A percentile compares a stretch with the other conserved stretches of the same genome.
Evolutionary conservation across 1,140 invertebrate species (phyloP).

Genomic region (Cydia pomonella): DNA sequence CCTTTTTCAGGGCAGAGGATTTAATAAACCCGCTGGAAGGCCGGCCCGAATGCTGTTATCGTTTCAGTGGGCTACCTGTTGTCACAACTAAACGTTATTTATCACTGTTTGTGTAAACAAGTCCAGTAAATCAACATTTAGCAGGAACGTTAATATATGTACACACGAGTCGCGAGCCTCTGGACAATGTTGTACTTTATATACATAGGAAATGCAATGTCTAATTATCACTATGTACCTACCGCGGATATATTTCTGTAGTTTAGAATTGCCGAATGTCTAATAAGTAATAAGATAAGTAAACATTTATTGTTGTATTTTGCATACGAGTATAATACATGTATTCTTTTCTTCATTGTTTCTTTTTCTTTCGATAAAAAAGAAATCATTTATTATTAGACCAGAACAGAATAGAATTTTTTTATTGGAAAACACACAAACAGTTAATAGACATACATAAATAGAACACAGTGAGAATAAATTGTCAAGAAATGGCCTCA

Average conservation of each 20-base stretch:
- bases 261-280: too few relatives aligned
- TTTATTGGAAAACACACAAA: too few relatives aligned
- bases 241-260: not conserved
- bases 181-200: constrained; percentile 1
- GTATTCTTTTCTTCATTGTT: too few relatives aligned
- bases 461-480: too few relatives aligned
- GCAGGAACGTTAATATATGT: not conserved
- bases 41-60: constrained; percentile 5
- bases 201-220: not conserved
- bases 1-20: constrained; percentile 2
- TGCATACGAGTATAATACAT: too few relatives aligned
- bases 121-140: constrained; percentile 27
- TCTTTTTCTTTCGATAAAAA: too few relatives aligned
- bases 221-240: not conserved
- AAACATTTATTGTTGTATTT: too few relatives aligned
- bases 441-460: too few relatives aligned
- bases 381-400: too few relatives aligned
- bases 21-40: constrained; percentile 3
- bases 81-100: constrained; percentile 22
- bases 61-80: constrained; percentile 17
- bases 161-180: not conserved
- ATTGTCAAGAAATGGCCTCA: too few relatives aligned
- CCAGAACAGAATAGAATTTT: too few relatives aligned
- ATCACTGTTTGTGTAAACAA: constrained; percentile 20
- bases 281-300: too few relatives aligned